Percentiles rank a stretch among this genome's conserved stretches.
phyloP scores from a whole-genome alignment of 2,797 vertebrate genomes.

The Hyperoplus immaculatus region DNA sequence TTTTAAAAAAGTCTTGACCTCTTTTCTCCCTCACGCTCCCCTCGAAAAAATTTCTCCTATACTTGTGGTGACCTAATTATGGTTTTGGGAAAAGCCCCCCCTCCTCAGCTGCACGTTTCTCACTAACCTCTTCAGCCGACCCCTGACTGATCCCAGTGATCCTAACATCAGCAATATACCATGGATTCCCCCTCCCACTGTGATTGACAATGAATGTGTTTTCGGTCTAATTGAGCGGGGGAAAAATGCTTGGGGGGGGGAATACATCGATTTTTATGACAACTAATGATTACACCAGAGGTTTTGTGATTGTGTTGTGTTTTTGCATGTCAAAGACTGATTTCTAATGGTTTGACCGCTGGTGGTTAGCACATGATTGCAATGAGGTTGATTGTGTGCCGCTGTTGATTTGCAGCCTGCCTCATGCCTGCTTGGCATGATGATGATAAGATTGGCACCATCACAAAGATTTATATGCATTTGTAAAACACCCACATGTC shows the following conservation, averaged over 20 bases:
- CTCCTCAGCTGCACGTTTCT: conserved; percentile 72
- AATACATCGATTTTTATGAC: conserved; percentile 31
- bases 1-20: conserved; percentile 61
- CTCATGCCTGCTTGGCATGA: conserved; percentile 70
- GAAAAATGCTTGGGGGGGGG: conserved; percentile 23
- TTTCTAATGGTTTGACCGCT: conserved; percentile 63
- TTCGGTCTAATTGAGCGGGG: conserved; percentile 34
- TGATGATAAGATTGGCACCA: conserved; percentile 47
- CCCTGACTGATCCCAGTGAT: conserved; percentile 63
- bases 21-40: conserved; percentile 57
- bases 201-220: conserved; percentile 62
- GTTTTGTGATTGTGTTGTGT: conserved; percentile 59
- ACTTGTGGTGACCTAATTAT: conserved; percentile 70
- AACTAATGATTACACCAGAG: conserved; percentile 52
- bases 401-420: conserved; percentile 71
- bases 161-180: conserved; percentile 69
- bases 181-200: conserved; percentile 27
- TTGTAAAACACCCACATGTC: conserved; percentile 37
- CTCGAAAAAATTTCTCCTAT: conserved; percentile 52
- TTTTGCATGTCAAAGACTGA: conserved; percentile 71
- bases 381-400: conserved; percentile 57
- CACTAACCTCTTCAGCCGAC: conserved; percentile 62
- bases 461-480: conserved; percentile 30
- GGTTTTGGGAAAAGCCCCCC: conserved; percentile 48
- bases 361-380: conserved; percentile 61